These are phyloP conservation scores for Vanessa atalanta DNA, from an alignment of 1,140 invertebrate species.

Conservation along the genomic window DNA sequence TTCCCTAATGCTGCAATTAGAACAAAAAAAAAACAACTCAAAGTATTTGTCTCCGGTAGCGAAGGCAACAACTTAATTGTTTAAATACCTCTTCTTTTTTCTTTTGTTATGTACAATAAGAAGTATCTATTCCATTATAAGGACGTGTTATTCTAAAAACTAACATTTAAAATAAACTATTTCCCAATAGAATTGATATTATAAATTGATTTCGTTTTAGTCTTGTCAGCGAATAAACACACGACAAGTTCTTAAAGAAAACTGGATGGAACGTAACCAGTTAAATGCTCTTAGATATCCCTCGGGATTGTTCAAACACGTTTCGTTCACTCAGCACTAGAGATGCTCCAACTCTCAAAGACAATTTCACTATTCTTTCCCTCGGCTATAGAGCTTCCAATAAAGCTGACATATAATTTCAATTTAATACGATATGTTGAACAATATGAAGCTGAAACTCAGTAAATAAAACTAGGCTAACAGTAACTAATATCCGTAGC, in stretches of 20 bases:
- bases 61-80: slow-evolving; percentile 19
- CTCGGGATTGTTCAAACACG: slow-evolving; percentile 59
- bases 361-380: slow-evolving; percentile 66
- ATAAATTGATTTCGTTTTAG: slow-evolving; percentile 10
- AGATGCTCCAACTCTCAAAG: slow-evolving; percentile 61
- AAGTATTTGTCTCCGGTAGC: slow-evolving; percentile 64
- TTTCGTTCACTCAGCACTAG: slow-evolving; percentile 65
- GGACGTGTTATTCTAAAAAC: too few species aligned
- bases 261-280: slow-evolving; percentile 54
- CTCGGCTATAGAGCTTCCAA: slow-evolving; percentile 11
- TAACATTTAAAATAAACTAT: not conserved
- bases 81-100: slow-evolving; percentile 3
- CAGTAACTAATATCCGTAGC: too few species aligned
- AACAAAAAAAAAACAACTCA: slow-evolving; percentile 61
- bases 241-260: slow-evolving; percentile 50
- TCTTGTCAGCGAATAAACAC: slow-evolving; percentile 48
- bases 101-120: not conserved
- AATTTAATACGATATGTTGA: slow-evolving; percentile 15
- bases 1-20: slow-evolving; percentile 69
- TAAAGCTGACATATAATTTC: slow-evolving; percentile 26
- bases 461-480: too few species aligned
- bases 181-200: not conserved
- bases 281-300: slow-evolving; percentile 59
- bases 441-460: not conserved
- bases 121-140: not conserved